phyloP scores from a whole-genome alignment of 2,113 vertebrate species.

The Callithrix jacchus region DNA sequence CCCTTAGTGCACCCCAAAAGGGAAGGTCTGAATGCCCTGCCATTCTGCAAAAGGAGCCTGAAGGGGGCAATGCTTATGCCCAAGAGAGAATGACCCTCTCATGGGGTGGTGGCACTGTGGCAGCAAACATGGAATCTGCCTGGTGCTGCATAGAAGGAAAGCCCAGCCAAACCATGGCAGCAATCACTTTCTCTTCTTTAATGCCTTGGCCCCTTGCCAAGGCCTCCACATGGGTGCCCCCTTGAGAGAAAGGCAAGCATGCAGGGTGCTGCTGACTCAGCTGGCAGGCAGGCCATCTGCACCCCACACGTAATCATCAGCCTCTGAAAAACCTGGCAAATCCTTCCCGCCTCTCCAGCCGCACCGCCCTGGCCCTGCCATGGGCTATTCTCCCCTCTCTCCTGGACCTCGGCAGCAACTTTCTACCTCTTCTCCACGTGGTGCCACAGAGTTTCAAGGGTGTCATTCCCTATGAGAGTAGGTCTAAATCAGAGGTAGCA shows the following conservation, averaged over 20 bases:
- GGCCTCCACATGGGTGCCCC: not conserved
- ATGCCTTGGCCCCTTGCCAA: not conserved
- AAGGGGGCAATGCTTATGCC: not conserved
- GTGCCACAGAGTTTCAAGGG: not conserved
- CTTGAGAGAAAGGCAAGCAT: not conserved
- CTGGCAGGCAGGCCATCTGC: not conserved
- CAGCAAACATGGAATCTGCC: not conserved
- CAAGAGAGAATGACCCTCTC: not conserved
- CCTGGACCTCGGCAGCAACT: not conserved
- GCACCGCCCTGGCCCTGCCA: no score
- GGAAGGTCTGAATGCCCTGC: not conserved
- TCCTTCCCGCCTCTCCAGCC: not conserved
- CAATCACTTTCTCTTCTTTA: rapidly evolving
- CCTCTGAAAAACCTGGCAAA: not conserved
- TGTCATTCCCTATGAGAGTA: no score
- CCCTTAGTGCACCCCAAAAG: not conserved
- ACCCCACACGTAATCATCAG: not conserved
- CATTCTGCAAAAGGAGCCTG: not conserved
- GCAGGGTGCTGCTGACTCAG: rapidly evolving
- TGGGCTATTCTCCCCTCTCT: not conserved
- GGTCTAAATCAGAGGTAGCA: not conserved
- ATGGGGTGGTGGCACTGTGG: not conserved
- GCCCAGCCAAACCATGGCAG: not conserved
- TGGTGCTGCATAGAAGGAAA: not conserved
- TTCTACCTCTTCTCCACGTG: not conserved